phyloP scores from a whole-genome alignment of 2,888 invertebrate species.

The Apamea crenata region DNA sequence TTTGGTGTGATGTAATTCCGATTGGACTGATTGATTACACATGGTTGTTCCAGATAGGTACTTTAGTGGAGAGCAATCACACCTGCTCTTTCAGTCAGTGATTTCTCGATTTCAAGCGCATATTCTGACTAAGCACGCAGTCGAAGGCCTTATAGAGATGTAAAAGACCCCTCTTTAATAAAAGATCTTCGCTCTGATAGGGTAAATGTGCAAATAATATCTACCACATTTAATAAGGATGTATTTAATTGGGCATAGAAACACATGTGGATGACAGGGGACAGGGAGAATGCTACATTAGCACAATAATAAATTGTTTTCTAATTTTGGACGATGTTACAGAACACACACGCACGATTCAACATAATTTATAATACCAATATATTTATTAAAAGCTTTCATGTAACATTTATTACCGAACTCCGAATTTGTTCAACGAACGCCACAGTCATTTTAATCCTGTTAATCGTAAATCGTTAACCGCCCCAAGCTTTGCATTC shows the following conservation, averaged over 20 bases:
- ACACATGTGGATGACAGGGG: conserved; percentile 24
- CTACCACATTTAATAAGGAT: not conserved
- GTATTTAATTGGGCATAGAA: conserved; percentile 2
- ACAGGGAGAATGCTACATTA: conserved; percentile 17
- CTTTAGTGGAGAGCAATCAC: not conserved
- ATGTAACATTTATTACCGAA: not conserved
- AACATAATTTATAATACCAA: not conserved
- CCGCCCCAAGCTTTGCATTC: conserved; percentile 18
- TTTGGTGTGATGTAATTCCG: conserved; percentile 22
- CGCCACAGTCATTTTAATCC: conserved; percentile 13
- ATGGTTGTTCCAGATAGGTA: not conserved
- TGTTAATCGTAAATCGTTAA: conserved; percentile 25
- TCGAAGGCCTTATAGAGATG: not conserved
- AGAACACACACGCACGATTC: not conserved
- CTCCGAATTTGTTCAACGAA: not conserved
- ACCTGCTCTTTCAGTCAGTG: not conserved
- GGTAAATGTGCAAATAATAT: conserved; percentile 1
- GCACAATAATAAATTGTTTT: conserved; percentile 21
- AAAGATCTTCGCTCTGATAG: not conserved
- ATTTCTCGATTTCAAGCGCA: not conserved
- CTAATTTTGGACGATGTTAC: not conserved
- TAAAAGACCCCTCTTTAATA: not conserved
- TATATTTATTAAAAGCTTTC: not conserved
- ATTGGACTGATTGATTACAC: conserved; percentile 22
- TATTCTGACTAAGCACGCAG: not conserved